phyloP scores from a whole-genome alignment of 2,797 vertebrate species.

The Tokudaia muenninki region DNA sequence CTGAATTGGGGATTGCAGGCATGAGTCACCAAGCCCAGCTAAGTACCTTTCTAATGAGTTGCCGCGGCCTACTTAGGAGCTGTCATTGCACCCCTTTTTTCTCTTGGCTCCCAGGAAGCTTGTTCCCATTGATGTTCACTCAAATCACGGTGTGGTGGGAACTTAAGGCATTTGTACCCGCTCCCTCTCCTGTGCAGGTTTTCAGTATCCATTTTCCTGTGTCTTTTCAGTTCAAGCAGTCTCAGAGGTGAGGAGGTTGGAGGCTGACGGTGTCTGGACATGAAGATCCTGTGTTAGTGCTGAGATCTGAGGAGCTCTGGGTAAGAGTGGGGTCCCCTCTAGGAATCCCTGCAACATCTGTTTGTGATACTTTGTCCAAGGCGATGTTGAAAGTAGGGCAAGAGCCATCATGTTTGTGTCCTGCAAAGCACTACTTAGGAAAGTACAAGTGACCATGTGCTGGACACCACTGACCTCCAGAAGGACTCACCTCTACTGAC shows the following conservation, averaged over 20 bases:
- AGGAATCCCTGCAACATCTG: neutral
- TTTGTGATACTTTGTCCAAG: neutral
- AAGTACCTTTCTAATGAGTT: neutral
- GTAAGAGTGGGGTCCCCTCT: neutral
- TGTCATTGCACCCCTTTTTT: neutral
- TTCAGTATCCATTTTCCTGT: slow-evolving; percentile 46
- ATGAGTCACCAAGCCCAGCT: neutral
- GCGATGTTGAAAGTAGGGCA: neutral
- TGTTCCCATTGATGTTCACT: neutral
- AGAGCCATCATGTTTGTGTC: neutral
- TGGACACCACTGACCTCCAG: slow-evolving; percentile 21
- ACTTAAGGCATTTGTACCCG: neutral
- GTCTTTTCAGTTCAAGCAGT: slow-evolving; percentile 11
- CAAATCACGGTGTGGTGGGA: neutral
- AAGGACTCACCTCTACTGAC: neutral
- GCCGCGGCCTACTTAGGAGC: neutral
- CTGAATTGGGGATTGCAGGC: neutral
- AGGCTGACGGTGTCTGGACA: neutral
- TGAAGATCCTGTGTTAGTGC: neutral
- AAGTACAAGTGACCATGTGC: neutral
- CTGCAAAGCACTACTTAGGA: slow-evolving; percentile 5
- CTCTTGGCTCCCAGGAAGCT: neutral
- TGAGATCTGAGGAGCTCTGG: neutral
- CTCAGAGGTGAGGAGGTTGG: neutral
- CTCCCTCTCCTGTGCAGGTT: neutral